A percentile compares a stretch with the other conserved stretches of the same genome.
phyloP scores from a whole-genome alignment of 2,113 vertebrate species.

The Bostrychus sinensis region DNA sequence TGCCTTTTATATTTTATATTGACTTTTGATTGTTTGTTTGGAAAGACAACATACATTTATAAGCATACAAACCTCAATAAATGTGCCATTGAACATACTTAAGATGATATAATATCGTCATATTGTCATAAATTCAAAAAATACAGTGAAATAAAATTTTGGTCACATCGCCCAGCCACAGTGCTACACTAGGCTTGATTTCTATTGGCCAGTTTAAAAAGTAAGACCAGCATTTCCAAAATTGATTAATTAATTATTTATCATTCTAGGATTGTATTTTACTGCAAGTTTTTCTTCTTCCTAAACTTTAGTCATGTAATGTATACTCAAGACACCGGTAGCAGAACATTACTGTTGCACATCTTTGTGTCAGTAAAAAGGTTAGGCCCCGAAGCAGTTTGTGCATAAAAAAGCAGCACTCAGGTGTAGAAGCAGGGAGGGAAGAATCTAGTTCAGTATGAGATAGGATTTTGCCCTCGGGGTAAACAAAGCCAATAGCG shows the following conservation, averaged over 20 bases:
- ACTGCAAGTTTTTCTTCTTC: conserved; percentile 2
- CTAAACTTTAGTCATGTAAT: background rate
- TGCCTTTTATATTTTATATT: too few relatives aligned
- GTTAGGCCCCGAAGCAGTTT: background rate
- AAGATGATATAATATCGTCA: too few relatives aligned
- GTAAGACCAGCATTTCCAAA: conserved; percentile 37
- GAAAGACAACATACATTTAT: too few relatives aligned
- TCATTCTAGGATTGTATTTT: background rate
- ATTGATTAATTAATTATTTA: background rate
- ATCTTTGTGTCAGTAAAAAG: background rate
- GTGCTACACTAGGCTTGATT: conserved; percentile 18
- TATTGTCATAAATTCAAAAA: too few relatives aligned
- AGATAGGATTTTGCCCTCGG: conserved; percentile 25
- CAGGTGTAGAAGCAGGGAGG: conserved; percentile 15
- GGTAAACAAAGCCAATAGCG: conserved; percentile 42
- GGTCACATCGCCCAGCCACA: too few relatives aligned
- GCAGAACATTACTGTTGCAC: background rate
- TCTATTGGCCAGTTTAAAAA: conserved; percentile 30
- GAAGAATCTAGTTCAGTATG: conserved; percentile 40
- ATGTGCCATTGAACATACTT: too few relatives aligned
- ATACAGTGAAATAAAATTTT: too few relatives aligned
- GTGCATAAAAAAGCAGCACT: background rate
- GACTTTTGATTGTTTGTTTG: too few relatives aligned
- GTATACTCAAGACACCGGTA: background rate
- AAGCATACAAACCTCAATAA: too few relatives aligned